These are phyloP conservation scores for Colius striatus DNA, from an alignment of 2,113 vertebrate genomes.

Conservation along the genomic window DNA sequence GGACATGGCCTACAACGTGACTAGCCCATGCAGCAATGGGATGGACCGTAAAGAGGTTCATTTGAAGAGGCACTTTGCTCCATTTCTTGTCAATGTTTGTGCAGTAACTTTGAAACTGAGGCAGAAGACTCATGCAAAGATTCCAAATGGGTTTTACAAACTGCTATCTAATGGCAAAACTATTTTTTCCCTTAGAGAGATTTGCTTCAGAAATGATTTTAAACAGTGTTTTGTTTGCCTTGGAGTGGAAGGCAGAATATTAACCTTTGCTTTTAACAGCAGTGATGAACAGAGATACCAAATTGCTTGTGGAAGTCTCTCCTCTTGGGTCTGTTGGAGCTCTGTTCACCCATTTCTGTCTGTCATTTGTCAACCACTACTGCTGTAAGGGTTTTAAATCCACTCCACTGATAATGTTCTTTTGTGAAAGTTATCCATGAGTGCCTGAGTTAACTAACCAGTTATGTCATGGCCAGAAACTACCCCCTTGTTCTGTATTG, in stretches of 20 bases:
- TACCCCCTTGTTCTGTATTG: conserved; percentile 12
- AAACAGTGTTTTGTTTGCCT: conserved; percentile 5
- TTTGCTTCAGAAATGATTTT: neutral
- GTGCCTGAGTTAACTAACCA: neutral
- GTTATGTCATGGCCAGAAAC: neutral
- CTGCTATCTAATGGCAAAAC: neutral
- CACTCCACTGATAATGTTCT: neutral
- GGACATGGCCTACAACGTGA: neutral
- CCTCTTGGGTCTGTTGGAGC: neutral
- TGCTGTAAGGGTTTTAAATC: neutral
- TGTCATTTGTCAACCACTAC: neutral
- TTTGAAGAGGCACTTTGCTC: neutral
- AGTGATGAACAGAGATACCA: neutral
- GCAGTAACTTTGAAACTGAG: neutral
- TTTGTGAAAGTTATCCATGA: neutral
- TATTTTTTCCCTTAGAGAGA: neutral
- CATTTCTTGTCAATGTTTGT: neutral
- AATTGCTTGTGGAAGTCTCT: neutral
- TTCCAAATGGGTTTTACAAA: neutral
- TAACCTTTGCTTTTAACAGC: neutral
- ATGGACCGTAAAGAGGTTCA: neutral
- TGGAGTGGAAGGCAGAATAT: neutral
- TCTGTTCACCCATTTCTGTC: neutral
- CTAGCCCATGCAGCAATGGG: neutral
- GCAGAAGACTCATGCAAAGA: neutral